Conservation (phyloP, 2,888 invertebrate species). For the Athalia rosae region DNA sequence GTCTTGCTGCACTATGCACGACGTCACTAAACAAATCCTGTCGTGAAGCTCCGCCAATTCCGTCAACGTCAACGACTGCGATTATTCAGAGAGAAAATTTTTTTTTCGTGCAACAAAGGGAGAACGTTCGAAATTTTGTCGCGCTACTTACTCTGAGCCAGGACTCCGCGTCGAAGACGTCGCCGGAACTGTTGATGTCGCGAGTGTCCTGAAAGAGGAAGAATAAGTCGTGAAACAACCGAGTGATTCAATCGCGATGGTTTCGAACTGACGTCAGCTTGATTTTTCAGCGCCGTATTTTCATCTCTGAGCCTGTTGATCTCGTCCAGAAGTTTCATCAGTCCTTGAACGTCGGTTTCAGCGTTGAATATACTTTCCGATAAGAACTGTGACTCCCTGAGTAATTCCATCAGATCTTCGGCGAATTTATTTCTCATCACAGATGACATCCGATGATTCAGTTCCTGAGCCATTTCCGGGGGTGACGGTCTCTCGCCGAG, state of each 20-base stretch:
- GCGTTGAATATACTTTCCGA: slow-evolving; percentile 59
- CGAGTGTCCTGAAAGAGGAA: background rate
- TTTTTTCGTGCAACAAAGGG: too few species aligned
- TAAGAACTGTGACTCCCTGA: slow-evolving; percentile 57
- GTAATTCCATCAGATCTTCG: slow-evolving; percentile 53
- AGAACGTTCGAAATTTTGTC: background rate
- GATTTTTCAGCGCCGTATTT: slow-evolving; percentile 51
- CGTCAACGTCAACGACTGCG: slow-evolving; percentile 63
- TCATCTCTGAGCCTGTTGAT: slow-evolving; percentile 49
- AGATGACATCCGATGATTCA: slow-evolving; percentile 23
- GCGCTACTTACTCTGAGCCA: slow-evolving; percentile 59
- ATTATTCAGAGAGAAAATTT: background rate
- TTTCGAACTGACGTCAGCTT: slow-evolving; percentile 5
- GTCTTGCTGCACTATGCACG: slow-evolving; percentile 59
- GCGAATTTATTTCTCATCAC: slow-evolving; percentile 45
- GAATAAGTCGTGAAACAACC: background rate
- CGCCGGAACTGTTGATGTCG: slow-evolving; percentile 47
- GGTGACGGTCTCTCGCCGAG: slow-evolving; percentile 53
- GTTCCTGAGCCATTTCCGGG: slow-evolving; percentile 56
- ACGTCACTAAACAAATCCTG: slow-evolving; percentile 63
- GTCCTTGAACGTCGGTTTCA: slow-evolving; percentile 62
- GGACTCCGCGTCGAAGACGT: slow-evolving; percentile 60
- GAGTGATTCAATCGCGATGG: background rate
- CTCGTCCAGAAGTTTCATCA: slow-evolving; percentile 50
- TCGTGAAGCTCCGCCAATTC: slow-evolving; percentile 68